These are phyloP conservation scores for Oxystoma pomonae DNA, from an alignment of 2,888 invertebrate genomes.

Conservation along the genomic window DNA sequence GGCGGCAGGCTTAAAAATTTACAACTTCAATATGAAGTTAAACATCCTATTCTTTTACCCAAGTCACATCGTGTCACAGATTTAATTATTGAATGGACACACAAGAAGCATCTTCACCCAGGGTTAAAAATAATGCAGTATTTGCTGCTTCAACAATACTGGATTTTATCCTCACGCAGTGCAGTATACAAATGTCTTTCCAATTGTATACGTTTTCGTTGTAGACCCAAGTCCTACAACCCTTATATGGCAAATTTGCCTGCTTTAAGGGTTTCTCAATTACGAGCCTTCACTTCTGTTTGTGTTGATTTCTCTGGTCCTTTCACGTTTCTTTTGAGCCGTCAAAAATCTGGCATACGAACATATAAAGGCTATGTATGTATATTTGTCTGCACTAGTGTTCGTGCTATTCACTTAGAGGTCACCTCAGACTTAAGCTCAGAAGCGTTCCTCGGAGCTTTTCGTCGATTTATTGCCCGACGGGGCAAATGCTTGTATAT, in stretches of 20 bases:
- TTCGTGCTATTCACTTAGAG: background rate
- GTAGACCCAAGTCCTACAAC: too few species aligned
- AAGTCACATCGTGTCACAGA: background rate
- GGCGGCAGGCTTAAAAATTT: background rate
- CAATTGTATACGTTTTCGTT: background rate
- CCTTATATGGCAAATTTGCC: too few species aligned
- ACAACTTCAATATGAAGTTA: background rate
- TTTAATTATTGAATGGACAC: too few species aligned
- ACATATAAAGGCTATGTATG: background rate
- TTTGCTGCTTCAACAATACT: background rate
- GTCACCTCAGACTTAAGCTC: too few species aligned
- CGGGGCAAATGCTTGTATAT: too few species aligned
- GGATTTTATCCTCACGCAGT: background rate
- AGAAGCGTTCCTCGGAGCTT: background rate
- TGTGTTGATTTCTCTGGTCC: background rate
- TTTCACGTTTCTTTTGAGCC: background rate
- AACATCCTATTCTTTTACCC: background rate
- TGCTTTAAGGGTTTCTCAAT: too few species aligned
- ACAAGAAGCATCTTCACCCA: too few species aligned
- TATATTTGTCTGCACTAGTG: background rate
- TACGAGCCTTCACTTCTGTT: too few species aligned
- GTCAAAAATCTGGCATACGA: background rate
- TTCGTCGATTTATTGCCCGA: background rate
- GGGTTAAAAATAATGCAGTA: background rate
- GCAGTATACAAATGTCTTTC: background rate